These are phyloP conservation scores for Harmothoe impar DNA, from an alignment of 2,888 invertebrate species.

Conservation along the genomic window DNA sequence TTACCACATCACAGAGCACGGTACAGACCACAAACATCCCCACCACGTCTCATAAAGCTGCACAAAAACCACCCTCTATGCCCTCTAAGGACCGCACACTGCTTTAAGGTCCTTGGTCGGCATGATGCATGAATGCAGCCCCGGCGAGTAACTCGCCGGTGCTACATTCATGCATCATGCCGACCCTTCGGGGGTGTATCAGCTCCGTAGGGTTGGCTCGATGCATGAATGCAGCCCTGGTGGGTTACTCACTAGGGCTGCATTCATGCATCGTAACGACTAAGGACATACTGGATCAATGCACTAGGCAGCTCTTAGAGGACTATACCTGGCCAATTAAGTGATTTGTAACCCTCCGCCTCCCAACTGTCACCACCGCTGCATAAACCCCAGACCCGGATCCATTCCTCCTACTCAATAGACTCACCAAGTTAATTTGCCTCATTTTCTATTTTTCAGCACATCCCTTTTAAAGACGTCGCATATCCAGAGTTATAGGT, in stretches of 20 bases:
- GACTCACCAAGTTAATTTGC: background rate
- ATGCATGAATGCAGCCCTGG: too few species aligned
- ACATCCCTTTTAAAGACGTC: background rate
- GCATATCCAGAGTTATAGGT: background rate
- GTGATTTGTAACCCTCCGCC: conserved; percentile 30
- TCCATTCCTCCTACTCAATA: background rate
- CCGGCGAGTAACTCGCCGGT: too few species aligned
- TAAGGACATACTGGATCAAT: too few species aligned
- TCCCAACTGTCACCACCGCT: background rate
- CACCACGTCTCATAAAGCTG: background rate
- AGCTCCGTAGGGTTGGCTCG: too few species aligned
- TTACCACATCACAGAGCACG: conserved; percentile 8
- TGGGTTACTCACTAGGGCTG: too few species aligned
- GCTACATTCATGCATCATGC: too few species aligned
- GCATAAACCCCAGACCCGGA: conserved; percentile 13
- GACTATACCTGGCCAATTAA: conserved; percentile 19
- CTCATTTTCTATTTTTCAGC: background rate
- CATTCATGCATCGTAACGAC: too few species aligned
- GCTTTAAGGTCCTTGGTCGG: too few species aligned
- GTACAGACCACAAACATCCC: background rate
- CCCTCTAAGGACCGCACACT: too few species aligned
- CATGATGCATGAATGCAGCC: too few species aligned
- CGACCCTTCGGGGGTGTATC: too few species aligned
- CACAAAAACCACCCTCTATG: background rate
- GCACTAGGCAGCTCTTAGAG: too few species aligned